These are phyloP conservation scores for Nipponacmea schrenckii DNA, from an alignment of 2,888 invertebrate genomes.

Conservation along the genomic window DNA sequence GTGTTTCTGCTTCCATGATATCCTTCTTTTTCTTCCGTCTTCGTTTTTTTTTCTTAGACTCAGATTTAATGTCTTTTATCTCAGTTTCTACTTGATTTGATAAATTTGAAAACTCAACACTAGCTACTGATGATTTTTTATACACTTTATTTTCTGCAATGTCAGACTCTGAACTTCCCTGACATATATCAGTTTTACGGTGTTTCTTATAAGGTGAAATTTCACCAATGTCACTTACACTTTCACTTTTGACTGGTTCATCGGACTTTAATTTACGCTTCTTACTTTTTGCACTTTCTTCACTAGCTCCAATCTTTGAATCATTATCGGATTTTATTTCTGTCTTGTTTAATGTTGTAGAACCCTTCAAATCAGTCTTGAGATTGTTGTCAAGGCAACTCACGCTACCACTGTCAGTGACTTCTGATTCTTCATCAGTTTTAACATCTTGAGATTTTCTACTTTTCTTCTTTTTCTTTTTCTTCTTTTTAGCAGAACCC, in stretches of 20 bases:
- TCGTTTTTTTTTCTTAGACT: conserved; percentile 14
- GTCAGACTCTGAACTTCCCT: conserved; percentile 6
- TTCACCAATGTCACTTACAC: conserved; percentile 13
- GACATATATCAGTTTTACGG: conserved; percentile 15
- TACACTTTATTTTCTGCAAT: not conserved
- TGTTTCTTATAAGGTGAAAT: not conserved
- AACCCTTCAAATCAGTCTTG: not conserved
- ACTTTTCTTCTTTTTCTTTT: conserved; percentile 25
- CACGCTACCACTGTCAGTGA: not conserved
- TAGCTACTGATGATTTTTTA: conserved; percentile 3
- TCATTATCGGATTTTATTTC: conserved; percentile 6
- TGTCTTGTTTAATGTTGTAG: not conserved
- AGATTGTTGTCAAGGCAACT: conserved; percentile 6
- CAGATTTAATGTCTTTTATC: not conserved
- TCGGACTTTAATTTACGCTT: not conserved
- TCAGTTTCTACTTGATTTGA: conserved; percentile 3
- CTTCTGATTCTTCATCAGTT: conserved; percentile 19
- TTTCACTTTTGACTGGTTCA: conserved; percentile 4
- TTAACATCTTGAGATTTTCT: conserved; percentile 16
- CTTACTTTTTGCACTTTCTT: conserved; percentile 18
- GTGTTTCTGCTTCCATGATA: conserved; percentile 41
- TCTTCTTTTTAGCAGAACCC: conserved; percentile 15
- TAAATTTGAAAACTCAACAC: conserved; percentile 7
- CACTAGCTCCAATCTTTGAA: not conserved
- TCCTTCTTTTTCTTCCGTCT: conserved; percentile 38